A percentile compares a stretch with the other conserved stretches of the same genome.
Evolutionary conservation across 2,797 vertebrate species (phyloP).

Genomic region (Bryconaethiops microstoma): DNA sequence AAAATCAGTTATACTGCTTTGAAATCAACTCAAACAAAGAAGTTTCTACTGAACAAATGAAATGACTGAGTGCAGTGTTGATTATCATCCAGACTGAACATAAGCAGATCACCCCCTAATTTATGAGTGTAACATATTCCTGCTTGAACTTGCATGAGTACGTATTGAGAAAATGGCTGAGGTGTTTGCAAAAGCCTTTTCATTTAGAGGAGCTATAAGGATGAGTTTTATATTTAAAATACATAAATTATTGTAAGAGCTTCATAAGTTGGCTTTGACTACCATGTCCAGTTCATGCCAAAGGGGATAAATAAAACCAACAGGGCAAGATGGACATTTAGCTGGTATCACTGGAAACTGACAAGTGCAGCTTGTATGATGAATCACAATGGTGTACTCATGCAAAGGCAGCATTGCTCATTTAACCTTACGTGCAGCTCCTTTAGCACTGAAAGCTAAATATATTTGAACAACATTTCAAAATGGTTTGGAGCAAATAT

Average conservation of each 20-base stretch:
- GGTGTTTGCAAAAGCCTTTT: slow-evolving; percentile 18
- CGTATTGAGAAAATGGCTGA: slow-evolving; percentile 1
- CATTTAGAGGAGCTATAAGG: slow-evolving; percentile 18
- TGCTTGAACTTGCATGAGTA: not conserved
- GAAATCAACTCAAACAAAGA: not conserved
- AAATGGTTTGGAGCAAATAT: slow-evolving; percentile 8
- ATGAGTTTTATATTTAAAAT: slow-evolving; percentile 32
- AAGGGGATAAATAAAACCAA: no score
- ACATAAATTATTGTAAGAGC: slow-evolving; percentile 4
- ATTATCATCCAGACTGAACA: not conserved
- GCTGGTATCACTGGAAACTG: not conserved
- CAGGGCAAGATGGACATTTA: not conserved
- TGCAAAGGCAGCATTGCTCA: not conserved
- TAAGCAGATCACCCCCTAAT: slow-evolving; percentile 10
- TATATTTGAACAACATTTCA: slow-evolving; percentile 16
- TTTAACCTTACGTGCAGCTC: slow-evolving; percentile 19
- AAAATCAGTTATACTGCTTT: not conserved
- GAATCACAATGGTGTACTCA: not conserved
- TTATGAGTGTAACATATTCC: slow-evolving; percentile 2
- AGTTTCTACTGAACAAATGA: no score
- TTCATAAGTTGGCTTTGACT: slow-evolving; percentile 16
- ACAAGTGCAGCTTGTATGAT: not conserved
- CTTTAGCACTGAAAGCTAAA: slow-evolving; percentile 6
- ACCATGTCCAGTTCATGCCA: slow-evolving; percentile 2
- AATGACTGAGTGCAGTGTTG: not conserved